Base-by-base conservation (phyloP, 2,888 invertebrate genomes). In the Himalopsyche anomala region DNA sequence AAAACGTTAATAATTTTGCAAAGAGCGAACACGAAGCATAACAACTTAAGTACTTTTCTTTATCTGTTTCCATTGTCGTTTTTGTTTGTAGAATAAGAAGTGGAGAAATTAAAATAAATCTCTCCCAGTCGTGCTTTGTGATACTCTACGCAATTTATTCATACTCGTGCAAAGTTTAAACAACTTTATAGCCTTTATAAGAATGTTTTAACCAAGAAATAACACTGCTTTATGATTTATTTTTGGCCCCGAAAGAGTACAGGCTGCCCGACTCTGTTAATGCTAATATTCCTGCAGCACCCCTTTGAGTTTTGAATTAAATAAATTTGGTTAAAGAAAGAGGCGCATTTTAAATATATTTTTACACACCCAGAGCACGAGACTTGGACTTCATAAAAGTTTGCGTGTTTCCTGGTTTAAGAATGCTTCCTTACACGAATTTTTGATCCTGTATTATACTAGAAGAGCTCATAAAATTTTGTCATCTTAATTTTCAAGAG, bases 41-140 rank as follows among this genome's bases (percentile, higher is more conserved):
- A 38, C 87, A 82, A 83, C 19, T 62, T 62, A 54, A 84, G 87
- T 80, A 85, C 82, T 87, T 80, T 51, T 79, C 83, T 87, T 85
- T 85, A 87, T 87, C 83, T 86, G 56, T 83, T 81, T 28, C 86
- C 81, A 85, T 86, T 86, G 87, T 86, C 85, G 56, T 83, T 86
- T 62, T 86, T 87, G 87, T 86, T 86, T 81, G 56, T 38, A 19
- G 86, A 83, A 85, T 85, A 83, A 84, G 81, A 85, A 84, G 86
- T 83, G 87, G 82, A 86, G 86, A 83, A 87, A 87, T 86, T 87
- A 86, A 86, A 87, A 87, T 86, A 87, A 87, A 85, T 86, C 83
- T 86, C 42, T 54, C 85, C 86, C 40, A 28, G 19, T 28, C 81
- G 79, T 80, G 82, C 84, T 86, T 87, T 87, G 86, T 87, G 84